phyloP scores from a whole-genome alignment of 2,113 vertebrate species.

The Leucopternis melanops region DNA sequence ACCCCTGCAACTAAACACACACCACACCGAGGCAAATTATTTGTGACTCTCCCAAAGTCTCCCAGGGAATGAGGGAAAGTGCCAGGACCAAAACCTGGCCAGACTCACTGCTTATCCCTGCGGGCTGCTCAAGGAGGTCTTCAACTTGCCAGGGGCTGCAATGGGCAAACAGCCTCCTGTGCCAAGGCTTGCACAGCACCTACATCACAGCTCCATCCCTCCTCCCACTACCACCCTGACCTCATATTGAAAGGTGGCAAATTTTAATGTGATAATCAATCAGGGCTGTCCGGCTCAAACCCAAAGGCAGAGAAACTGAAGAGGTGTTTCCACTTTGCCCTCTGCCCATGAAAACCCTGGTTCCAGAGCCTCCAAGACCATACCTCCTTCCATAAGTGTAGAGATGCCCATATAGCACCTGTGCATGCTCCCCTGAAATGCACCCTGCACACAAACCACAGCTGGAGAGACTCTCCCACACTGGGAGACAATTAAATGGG shows the following conservation, averaged over 20 bases:
- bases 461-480: not conserved
- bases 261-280: not conserved
- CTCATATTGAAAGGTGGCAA: not conserved
- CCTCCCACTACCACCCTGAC: not conserved
- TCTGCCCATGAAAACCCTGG: not conserved
- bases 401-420: not conserved
- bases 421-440: not conserved
- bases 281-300: not conserved
- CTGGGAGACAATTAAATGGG: not conserved
- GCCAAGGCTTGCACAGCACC: rapidly evolving
- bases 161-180: not conserved
- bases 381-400: not conserved
- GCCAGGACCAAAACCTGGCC: not conserved
- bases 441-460: not conserved
- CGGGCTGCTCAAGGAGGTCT: not conserved
- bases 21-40: rapidly evolving
- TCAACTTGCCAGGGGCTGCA: not conserved
- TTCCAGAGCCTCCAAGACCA: not conserved
- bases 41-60: not conserved
- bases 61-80: not conserved
- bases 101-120: rapidly evolving
- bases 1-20: not conserved
- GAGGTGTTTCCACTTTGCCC: not conserved
- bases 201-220: not conserved
- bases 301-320: not conserved